Percentiles rank a stretch among this genome's conserved stretches.
These are phyloP conservation scores for Stramonita haemastoma DNA, from an alignment of 2,888 invertebrate species.

Conservation along the genomic window DNA sequence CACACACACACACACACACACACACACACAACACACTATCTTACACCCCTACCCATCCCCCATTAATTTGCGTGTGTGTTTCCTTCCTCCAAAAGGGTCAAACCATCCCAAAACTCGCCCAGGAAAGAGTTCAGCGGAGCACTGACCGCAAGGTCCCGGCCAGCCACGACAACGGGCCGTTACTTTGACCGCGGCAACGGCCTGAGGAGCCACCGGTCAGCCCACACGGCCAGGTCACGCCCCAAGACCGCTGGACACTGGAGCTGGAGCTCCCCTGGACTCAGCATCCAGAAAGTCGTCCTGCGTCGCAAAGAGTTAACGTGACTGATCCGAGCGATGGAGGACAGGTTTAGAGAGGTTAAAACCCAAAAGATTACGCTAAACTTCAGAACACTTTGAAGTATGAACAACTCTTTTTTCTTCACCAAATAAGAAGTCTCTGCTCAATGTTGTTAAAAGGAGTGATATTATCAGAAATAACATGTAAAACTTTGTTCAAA, in stretches of 20 bases:
- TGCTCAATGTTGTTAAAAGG: too few species aligned
- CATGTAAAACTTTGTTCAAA: too few species aligned
- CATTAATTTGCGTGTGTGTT: too few species aligned
- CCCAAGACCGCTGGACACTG: neutral
- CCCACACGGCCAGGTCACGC: neutral
- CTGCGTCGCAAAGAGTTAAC: neutral
- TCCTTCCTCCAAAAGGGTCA: neutral
- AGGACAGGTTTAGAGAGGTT: neutral
- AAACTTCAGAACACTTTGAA: too few species aligned
- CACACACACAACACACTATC: too few species aligned
- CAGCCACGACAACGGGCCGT: conserved; percentile 5
- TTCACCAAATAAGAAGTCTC: too few species aligned
- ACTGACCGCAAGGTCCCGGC: neutral
- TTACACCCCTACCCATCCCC: neutral
- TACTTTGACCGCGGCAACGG: conserved; percentile 13
- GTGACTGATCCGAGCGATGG: neutral
- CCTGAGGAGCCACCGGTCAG: neutral
- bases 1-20: too few species aligned
- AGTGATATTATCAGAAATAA: too few species aligned
- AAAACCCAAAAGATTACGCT: too few species aligned
- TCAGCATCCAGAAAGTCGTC: conserved; percentile 1
- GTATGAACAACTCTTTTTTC: too few species aligned
- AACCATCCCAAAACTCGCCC: neutral
- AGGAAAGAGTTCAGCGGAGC: neutral
- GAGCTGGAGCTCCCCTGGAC: neutral